These are phyloP conservation scores for Torymus texanus DNA, from an alignment of 2,888 invertebrate species.

Conservation along the genomic window DNA sequence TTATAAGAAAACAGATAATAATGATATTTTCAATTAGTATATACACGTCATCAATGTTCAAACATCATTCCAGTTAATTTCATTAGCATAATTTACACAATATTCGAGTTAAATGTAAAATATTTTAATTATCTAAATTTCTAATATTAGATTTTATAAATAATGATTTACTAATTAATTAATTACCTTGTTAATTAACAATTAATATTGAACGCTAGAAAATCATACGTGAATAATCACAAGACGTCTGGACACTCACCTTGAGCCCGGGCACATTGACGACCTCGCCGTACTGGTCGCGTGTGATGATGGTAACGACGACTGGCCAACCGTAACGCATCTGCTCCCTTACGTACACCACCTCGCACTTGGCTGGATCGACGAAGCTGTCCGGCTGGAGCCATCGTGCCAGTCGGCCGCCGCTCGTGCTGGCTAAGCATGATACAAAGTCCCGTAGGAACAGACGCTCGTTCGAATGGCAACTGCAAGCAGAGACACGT, in stretches of 20 bases:
- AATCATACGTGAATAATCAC: too few species aligned
- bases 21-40: too few species aligned
- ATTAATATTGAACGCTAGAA: too few species aligned
- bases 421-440: conserved; percentile 89
- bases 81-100: too few species aligned
- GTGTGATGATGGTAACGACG: conserved; percentile 86
- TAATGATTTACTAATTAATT: too few species aligned
- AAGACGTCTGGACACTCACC: conserved; percentile 75
- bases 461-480: conserved; percentile 92
- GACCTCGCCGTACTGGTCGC: conserved; percentile 94
- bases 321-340: conserved; percentile 90
- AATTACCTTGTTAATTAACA: too few species aligned
- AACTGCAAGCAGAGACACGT: conserved; percentile 76
- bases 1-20: too few species aligned
- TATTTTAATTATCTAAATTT: too few species aligned
- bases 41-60: too few species aligned
- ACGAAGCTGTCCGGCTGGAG: conserved; percentile 94
- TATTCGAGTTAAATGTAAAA: too few species aligned
- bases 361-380: conserved; percentile 91
- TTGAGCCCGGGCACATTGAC: conserved; percentile 90
- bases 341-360: conserved; percentile 84
- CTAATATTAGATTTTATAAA: too few species aligned
- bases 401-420: conserved; percentile 96
- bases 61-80: too few species aligned
- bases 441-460: conserved; percentile 95